phyloP scores from a whole-genome alignment of 2,888 invertebrate genomes.

The Scelioninae gen. 1 region DNA sequence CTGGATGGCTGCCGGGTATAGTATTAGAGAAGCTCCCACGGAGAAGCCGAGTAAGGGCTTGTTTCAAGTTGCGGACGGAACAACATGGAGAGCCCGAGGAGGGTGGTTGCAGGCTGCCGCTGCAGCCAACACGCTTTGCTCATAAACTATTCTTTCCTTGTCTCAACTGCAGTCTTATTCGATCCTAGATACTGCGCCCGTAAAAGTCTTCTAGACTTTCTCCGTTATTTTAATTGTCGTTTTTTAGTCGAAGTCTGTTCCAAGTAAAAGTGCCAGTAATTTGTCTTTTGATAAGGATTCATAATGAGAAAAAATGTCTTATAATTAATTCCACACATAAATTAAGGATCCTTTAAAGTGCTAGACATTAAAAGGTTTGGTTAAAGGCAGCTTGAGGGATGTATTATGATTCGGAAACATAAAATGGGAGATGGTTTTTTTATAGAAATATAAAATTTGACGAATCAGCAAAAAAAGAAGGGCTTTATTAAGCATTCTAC shows the following conservation, averaged over 20 bases:
- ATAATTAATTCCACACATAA: conserved; percentile 26
- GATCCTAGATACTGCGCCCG: conserved; percentile 20
- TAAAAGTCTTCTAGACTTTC: conserved; percentile 31
- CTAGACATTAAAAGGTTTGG: background rate
- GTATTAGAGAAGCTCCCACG: conserved; percentile 63
- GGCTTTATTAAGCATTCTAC: background rate
- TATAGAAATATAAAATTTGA: background rate
- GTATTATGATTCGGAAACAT: background rate
- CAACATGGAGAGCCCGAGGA: conserved; percentile 36
- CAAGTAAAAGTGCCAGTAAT: background rate
- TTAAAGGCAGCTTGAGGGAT: background rate
- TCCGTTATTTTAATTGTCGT: conserved; percentile 39
- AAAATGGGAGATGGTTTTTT: background rate
- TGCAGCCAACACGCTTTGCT: conserved; percentile 57
- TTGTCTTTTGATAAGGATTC: conserved; percentile 8
- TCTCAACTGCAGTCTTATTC: conserved; percentile 57
- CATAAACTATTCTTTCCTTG: conserved; percentile 66
- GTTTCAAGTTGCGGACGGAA: conserved; percentile 60
- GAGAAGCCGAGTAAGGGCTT: conserved; percentile 43
- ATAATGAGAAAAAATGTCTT: background rate
- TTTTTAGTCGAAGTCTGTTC: conserved; percentile 9
- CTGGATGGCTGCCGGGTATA: conserved; percentile 58
- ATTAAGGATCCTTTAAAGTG: conserved; percentile 5
- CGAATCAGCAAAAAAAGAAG: background rate
- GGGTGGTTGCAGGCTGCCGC: conserved; percentile 52